Evolutionary conservation across 2,888 invertebrate species (phyloP), one percentile per base, ranked within the genome.

Genomic region (Ametastegia equiseti): DNA sequence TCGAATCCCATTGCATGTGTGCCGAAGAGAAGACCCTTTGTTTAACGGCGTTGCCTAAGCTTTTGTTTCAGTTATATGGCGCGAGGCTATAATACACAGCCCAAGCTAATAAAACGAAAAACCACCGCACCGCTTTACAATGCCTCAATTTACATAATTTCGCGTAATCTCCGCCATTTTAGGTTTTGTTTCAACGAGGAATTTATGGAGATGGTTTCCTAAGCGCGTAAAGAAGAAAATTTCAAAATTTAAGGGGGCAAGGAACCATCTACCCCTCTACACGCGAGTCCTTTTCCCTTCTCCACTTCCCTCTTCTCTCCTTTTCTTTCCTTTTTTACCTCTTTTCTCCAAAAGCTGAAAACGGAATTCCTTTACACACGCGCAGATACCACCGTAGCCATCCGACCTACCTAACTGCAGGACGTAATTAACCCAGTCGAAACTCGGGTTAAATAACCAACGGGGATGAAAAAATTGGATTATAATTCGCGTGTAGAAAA

Each of bases 91-190:
- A n/a, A n/a, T 82, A 33, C 60, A 78, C 39, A 60, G 85, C 87
- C 84, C 85, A 87, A 84, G 84, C 91, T 88, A 89, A 91, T 91
- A 91, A 91, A 91, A 91, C 89, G 89, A 91, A 90, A 91, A 91
- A 90, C 88, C 86, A 83, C 86, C 87, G 87, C 86, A 83, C 86
- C 87, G 87, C 87, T 88, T 90, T 88, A 90, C 90, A 89, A 90
- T 90, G 89, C 89, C 87, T 77, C 50, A 79, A 90, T 91, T 91
- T 91, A 88, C 91, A 91, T 91, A 91, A 91, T 91, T 90, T 90
- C 91, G 87, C 89, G 90, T 91, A 91, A 91, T 91, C 91, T 90
- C 90, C 88, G 87, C 89, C 89, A 91, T 91, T 91, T 91, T 90
- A 83, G 85, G 82, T 86, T 84, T 87, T 86, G 87, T 65, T 73